Evolutionary conservation across 2,888 invertebrate genomes (phyloP), one percentile per base, ranked within the genome.

Genomic region (Ephialtes manifestator): DNA sequence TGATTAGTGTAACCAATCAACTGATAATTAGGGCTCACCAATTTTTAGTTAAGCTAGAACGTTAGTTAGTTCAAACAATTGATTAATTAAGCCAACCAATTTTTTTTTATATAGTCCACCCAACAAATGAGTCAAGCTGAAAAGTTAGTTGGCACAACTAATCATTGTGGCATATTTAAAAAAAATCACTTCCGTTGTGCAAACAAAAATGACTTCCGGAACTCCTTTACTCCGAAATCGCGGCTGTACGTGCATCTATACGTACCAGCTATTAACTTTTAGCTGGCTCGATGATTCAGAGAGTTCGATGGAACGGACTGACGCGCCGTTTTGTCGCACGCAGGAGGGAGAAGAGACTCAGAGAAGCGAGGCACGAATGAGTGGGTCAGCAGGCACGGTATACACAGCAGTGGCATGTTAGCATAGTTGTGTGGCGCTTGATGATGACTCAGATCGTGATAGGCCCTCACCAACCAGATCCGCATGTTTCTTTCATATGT

Each of bases 291-390:
- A 81, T 90, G 90, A 90, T 70, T 90, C 91, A 90, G 83, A 74
- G 77, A 85, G 84, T 89, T 89, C 90, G 87, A 85, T 87, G 89
- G 89, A 90, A 88, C 85, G 85, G 46, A 5, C 68, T 55, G 78
- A 72, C 74, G 55, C 48, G 67, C 4, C 31, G 31, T 4, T 4
- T 28, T 24, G 24, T 28, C 55, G 63, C 10, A 3, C 15, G 8
- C 4, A n/a, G 31, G 31, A 31, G 15, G n/a, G 35, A 63, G 35
- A n/a, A 10, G 7, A 31, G 35, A 31, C 2, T 35, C 35, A 18
- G 15, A 31, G 60, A 7, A 28, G n/a, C 31, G 35, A 15, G 5
- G 13, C 60, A 60, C 31, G 31, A 3, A 20, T 39, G 65, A 65
- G 43, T 65, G 65, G 65, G 15, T 65, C 39, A 65, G 10, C 39